Evolutionary conservation across 1,140 invertebrate species (phyloP), one percentile per base, ranked within the genome.

Genomic region (Eufriesea mexicana): DNA sequence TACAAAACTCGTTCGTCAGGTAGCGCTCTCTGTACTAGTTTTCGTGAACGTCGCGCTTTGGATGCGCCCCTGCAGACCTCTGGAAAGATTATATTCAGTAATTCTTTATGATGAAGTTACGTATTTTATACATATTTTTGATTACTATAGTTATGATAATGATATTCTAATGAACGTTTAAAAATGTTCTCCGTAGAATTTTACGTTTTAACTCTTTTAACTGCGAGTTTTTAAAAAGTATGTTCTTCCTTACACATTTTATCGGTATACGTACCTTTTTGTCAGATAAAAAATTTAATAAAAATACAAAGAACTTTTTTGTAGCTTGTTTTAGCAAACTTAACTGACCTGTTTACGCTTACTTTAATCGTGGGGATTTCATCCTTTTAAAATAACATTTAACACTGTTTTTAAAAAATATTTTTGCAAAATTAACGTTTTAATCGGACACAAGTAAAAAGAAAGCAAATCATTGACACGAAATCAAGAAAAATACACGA

Each of bases 21-120:
- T 74, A 62, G 49, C 61, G 79, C 71, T 45, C 79, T 66, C 79
- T 81, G 49, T 25, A 35, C 5, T 14, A 47, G 10, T 47, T 18
- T 51, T 8, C 10, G 16, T 14, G 20, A 51, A 42, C 49, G 10
- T 9, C 18, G 8, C 2, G 9, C 6, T 9, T 8, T 54, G 20
- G 10, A 28, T 73, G 54, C 4, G 18, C 20, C 7, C 10, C 28
- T 14, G 6, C 2, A 49, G 16, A 10, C 10, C 16, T n/a, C 10
- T n/a, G 7, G 4, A 2, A 23, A 49, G 28, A 75, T 49, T 49
- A 23, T 49, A 28, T 12, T 49, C 20, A 18, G 20, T 49, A 16
- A n/a, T 35, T 12, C 23, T 45, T 61, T 25, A 47, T 4, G 4
- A 20, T 16, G 10, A 28, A 55, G n/a, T n/a, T n/a, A 49, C 8